Evolutionary conservation across 1,140 invertebrate species (phyloP).

Genomic region (Drusus annulatus): DNA sequence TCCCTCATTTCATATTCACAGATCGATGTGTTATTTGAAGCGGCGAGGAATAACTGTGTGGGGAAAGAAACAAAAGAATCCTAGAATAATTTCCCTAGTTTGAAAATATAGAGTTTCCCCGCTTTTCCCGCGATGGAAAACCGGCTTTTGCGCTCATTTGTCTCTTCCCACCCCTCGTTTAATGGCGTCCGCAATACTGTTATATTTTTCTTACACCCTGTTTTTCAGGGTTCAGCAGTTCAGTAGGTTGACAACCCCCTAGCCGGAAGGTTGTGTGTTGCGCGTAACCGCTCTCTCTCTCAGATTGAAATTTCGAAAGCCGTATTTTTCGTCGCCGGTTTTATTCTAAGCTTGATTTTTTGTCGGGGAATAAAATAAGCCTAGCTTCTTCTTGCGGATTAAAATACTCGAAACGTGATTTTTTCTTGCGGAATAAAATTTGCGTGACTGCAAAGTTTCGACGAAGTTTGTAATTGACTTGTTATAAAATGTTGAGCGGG

Average conservation of each 20-base stretch:
- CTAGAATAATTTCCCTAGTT: too few relatives aligned
- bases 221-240: slow-evolving; percentile 7
- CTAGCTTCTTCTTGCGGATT: too few relatives aligned
- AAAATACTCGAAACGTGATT: neutral
- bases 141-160: neutral
- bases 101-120: neutral
- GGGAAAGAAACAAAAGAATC: too few relatives aligned
- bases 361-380: too few relatives aligned
- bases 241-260: neutral
- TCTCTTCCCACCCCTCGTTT: neutral
- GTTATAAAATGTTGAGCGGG: neutral
- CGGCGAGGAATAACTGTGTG: too few relatives aligned
- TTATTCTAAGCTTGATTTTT: too few relatives aligned
- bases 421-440: neutral
- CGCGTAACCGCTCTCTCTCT: neutral
- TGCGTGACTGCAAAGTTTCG: neutral
- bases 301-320: too few relatives aligned
- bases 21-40: slow-evolving; percentile 3
- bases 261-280: slow-evolving; percentile 2
- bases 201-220: slow-evolving; percentile 25
- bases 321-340: too few relatives aligned
- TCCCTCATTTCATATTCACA: slow-evolving; percentile 2
- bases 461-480: neutral
- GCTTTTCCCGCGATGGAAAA: slow-evolving; percentile 1
- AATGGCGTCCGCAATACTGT: neutral